A percentile compares a stretch with the other conserved stretches of the same genome.
Conservation (phyloP, 2,888 invertebrate species). For the Caenorhabditis zanzibari region DNA sequence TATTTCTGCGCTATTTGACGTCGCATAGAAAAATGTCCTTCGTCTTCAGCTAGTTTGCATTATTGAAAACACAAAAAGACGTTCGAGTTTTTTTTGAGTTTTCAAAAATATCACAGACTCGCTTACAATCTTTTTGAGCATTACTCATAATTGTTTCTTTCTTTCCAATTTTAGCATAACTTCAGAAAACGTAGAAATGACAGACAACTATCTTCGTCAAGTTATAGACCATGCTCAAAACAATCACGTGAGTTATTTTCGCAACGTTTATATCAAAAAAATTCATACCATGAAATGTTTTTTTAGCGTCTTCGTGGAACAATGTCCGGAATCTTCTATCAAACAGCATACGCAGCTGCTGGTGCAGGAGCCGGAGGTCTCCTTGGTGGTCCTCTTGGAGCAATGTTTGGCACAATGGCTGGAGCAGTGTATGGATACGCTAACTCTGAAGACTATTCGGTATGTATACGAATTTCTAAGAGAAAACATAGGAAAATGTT, state of each 20-base stretch:
- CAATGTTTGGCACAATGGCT: slow-evolving; percentile 55
- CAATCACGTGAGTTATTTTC: slow-evolving; percentile 44
- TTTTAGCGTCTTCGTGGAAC: slow-evolving; percentile 45
- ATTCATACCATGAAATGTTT: neutral
- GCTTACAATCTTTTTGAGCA: neutral
- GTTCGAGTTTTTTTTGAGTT: neutral
- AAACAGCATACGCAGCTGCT: slow-evolving; percentile 55
- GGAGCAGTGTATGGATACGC: slow-evolving; percentile 61
- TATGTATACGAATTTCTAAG: neutral
- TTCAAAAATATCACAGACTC: neutral
- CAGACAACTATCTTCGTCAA: slow-evolving; percentile 43
- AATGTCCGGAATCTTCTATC: slow-evolving; percentile 49
- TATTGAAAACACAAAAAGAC: too few relatives aligned
- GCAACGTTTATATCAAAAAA: neutral
- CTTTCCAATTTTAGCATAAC: neutral
- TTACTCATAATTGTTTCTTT: neutral
- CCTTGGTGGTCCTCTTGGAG: slow-evolving; percentile 57
- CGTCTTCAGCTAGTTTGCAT: neutral
- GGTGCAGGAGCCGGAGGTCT: slow-evolving; percentile 60
- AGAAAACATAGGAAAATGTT: neutral
- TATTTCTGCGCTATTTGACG: slow-evolving; percentile 36
- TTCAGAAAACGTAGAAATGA: slow-evolving; percentile 23
- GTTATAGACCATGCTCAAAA: slow-evolving; percentile 52
- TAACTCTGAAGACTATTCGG: slow-evolving; percentile 52
- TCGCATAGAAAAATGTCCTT: slow-evolving; percentile 16